phyloP scores from a whole-genome alignment of 2,797 vertebrate genomes.

The Enteromius fasciolatus region DNA sequence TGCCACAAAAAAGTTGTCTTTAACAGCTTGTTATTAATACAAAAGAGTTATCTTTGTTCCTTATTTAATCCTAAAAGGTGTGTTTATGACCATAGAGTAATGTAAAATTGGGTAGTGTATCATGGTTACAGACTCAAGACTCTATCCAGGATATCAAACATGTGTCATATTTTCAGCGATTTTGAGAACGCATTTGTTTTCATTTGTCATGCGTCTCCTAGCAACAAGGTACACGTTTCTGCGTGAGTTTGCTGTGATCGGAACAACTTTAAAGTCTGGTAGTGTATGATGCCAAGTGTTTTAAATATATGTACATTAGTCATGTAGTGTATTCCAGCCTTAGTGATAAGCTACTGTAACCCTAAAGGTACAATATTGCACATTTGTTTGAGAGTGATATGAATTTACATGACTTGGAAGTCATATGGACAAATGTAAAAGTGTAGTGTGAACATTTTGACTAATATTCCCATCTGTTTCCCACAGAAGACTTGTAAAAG shows the following conservation, averaged over 20 bases:
- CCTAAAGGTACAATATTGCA: not conserved
- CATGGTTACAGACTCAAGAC: too few relatives aligned
- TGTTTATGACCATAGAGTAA: not conserved
- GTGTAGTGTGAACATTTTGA: not conserved
- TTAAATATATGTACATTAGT: too few relatives aligned
- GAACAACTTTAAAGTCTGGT: too few relatives aligned
- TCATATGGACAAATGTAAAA: not conserved
- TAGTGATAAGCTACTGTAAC: not conserved
- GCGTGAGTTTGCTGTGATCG: too few relatives aligned
- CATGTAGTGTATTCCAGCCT: too few relatives aligned
- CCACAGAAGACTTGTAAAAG: not conserved
- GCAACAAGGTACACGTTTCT: too few relatives aligned
- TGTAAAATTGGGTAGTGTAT: too few relatives aligned
- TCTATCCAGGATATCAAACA: too few relatives aligned
- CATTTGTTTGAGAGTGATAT: not conserved
- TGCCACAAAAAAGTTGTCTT: not conserved
- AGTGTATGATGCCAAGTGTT: too few relatives aligned
- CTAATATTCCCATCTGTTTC: not conserved
- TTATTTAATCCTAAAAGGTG: not conserved
- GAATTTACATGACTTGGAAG: not conserved
- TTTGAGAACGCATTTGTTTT: too few relatives aligned
- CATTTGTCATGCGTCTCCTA: too few relatives aligned
- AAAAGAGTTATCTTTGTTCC: not conserved
- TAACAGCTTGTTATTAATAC: not conserved
- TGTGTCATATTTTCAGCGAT: too few relatives aligned